Conservation (phyloP, 37 sponge, comb jelly and placozoan genomes). For the Beroe ovata region DNA sequence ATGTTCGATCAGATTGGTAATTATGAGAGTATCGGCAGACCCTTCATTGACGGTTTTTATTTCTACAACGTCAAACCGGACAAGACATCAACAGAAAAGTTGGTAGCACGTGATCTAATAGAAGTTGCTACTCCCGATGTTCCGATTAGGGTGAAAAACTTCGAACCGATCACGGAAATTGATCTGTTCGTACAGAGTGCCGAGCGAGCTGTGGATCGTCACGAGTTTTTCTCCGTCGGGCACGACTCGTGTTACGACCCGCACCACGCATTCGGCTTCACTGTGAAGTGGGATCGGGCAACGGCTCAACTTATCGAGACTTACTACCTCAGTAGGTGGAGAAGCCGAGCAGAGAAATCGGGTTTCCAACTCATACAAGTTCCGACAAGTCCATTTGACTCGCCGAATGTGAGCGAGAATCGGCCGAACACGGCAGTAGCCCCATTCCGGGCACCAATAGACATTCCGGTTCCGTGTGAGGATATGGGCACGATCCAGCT, state of each 20-base stretch:
- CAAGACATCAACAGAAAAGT: not conserved
- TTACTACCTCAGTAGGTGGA: slow-evolving; percentile 11
- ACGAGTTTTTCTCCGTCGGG: slow-evolving; percentile 29
- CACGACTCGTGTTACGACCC: slow-evolving; percentile 48
- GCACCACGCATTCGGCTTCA: slow-evolving; percentile 40
- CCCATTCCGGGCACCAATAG: slow-evolving; percentile 49
- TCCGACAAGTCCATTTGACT: slow-evolving; percentile 30
- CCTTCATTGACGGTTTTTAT: slow-evolving; percentile 37
- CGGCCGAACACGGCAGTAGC: slow-evolving; percentile 2
- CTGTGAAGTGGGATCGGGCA: slow-evolving; percentile 51
- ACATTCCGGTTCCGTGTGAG: slow-evolving; percentile 6
- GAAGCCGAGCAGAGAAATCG: slow-evolving; percentile 20
- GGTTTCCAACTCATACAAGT: slow-evolving; percentile 45
- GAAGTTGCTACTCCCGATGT: slow-evolving; percentile 47
- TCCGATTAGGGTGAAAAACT: not conserved
- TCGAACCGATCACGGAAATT: slow-evolving; percentile 17
- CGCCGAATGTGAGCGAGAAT: slow-evolving; percentile 5
- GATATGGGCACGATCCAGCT: not conserved
- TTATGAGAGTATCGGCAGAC: not conserved
- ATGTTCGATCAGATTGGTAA: not conserved
- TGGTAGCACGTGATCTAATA: not conserved
- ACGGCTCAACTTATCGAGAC: slow-evolving; percentile 43
- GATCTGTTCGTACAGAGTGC: slow-evolving; percentile 4
- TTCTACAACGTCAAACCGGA: slow-evolving; percentile 29
- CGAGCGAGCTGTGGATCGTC: not conserved